Conservation (phyloP, 2,888 invertebrate species). For the Amphipoea lucens region DNA sequence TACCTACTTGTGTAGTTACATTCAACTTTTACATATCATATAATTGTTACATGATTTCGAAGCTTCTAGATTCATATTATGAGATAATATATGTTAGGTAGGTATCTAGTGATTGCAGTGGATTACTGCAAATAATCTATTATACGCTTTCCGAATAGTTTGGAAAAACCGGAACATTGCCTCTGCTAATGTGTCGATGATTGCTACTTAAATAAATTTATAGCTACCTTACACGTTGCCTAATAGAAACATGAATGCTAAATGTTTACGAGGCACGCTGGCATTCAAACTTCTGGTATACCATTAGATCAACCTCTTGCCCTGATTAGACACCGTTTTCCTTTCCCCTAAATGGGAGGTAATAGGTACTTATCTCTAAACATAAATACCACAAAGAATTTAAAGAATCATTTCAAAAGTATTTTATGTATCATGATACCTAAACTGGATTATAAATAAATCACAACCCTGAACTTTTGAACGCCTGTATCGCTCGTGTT, state of each 20-base stretch:
- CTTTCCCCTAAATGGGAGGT: background rate
- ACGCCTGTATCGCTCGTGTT: constrained; percentile 36
- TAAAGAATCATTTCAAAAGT: background rate
- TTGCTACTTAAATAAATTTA: constrained; percentile 38
- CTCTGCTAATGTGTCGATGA: constrained; percentile 39
- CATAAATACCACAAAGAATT: background rate
- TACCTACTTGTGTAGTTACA: constrained; percentile 20
- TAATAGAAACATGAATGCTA: constrained; percentile 55
- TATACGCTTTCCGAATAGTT: constrained; percentile 28
- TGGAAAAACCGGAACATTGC: constrained; percentile 38
- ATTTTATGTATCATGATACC: constrained; percentile 21
- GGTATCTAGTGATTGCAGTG: background rate
- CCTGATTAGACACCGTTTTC: constrained; percentile 10
- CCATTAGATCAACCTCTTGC: constrained; percentile 23
- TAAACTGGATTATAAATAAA: constrained; percentile 37
- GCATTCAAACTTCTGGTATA: constrained; percentile 47
- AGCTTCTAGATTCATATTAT: constrained; percentile 11
- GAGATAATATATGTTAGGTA: background rate
- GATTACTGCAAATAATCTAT: constrained; percentile 3
- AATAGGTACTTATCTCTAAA: background rate
- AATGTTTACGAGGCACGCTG: constrained; percentile 51
- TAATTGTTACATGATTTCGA: constrained; percentile 11
- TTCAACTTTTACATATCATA: constrained; percentile 22
- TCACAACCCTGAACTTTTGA: constrained; percentile 58
- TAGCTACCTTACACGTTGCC: constrained; percentile 40